phyloP scores from a whole-genome alignment of 2,113 vertebrate genomes.

The Porphyrio hochstetteri region DNA sequence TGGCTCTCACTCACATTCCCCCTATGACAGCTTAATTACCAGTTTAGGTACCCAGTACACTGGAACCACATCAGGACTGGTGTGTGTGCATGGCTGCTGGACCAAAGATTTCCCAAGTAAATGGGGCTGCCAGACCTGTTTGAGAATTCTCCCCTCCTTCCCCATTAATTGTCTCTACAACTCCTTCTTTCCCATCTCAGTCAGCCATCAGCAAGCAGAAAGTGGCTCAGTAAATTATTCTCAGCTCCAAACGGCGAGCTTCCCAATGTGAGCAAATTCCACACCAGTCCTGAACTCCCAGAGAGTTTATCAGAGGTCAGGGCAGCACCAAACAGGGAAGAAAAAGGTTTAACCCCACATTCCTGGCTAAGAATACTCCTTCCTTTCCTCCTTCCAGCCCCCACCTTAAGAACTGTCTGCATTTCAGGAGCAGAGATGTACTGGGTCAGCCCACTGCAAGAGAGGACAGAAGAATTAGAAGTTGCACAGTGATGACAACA shows the following conservation, averaged over 20 bases:
- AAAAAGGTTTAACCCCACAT: constrained; percentile 14
- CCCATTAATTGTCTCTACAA: background rate
- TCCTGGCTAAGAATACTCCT: background rate
- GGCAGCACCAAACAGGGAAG: background rate
- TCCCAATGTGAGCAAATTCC: constrained; percentile 11
- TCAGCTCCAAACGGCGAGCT: constrained; percentile 1
- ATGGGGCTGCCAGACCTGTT: background rate
- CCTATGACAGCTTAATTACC: background rate
- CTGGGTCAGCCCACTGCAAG: too few species aligned
- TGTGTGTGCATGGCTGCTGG: fast-evolving
- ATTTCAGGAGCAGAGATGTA: background rate
- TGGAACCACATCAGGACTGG: background rate
- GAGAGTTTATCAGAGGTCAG: constrained; percentile 38
- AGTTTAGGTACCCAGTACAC: background rate
- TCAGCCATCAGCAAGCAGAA: background rate
- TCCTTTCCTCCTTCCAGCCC: background rate
- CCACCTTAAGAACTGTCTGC: background rate
- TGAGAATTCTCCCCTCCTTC: background rate
- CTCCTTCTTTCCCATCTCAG: background rate
- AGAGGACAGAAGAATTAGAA: background rate
- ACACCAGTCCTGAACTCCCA: background rate
- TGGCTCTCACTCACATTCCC: background rate
- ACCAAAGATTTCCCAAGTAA: background rate
- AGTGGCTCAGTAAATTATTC: background rate
- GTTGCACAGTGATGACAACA: background rate